Evolutionary conservation across 2,113 vertebrate species (phyloP), one percentile per base, ranked within the genome.

Genomic region (Toxostoma redivivum): DNA sequence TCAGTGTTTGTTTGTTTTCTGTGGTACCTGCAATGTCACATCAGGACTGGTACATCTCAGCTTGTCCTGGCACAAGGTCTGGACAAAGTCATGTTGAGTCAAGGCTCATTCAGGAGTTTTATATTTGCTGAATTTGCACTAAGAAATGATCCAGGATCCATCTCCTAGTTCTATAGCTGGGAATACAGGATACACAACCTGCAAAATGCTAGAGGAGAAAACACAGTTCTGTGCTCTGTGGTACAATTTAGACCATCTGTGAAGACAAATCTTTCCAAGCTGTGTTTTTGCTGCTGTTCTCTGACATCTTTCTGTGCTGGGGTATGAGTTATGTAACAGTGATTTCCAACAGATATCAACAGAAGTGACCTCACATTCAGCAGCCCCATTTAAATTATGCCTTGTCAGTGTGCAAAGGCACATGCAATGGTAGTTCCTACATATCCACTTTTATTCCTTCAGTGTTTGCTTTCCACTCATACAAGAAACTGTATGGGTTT

Each of bases 261-360:
- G 90, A 80, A 88, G 90, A 72, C 45, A 90, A 85, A 82, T 72
- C 66, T 67, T 93, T 71, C 66, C 79, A 82, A 94, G 81, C 11
- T 81, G 33, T 20, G 37, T 60, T 90, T 95, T 74, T 94, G 58
- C 67, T 92, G 76, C 70, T 58, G 48, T 27, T 83, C 62, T 86
- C 67, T 80, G 83, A 57, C 83, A 77, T 53, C 65, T 77, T n/a
- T 80, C 54, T 88, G 33, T 78, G 86, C 67, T 88, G 74, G 35
- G 22, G 8, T 73, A 35, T 50, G 45, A 95, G 47, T 80, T 73
- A 50, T 6, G 9, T 16, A 83, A 58, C 22, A 79, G 15, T 1
- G 5, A 77, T 70, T 95, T 89, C 61, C 71, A 61, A 44, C 44
- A 86, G 66, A 35, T 47, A 23, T 6, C 38, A n/a, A 53, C 58